Evolutionary conservation across 2,797 vertebrate species (phyloP), one percentile per base, ranked within the genome.

Genomic region (Coluber constrictor): DNA sequence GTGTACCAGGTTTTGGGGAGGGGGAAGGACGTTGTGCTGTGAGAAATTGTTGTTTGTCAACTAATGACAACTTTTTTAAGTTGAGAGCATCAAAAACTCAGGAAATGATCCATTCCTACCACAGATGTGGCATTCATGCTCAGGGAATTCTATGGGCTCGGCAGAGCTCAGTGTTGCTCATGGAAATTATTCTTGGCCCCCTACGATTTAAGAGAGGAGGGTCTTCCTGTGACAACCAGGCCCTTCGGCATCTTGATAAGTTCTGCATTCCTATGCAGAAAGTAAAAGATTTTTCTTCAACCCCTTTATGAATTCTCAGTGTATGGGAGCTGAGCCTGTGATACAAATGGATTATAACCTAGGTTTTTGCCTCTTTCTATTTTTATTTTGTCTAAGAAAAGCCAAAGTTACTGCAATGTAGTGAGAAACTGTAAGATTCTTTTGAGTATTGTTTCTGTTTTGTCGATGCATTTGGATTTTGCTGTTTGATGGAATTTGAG

Each of bases 401-500:
- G 99, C 99, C 99, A 99, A 99, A 99, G 99, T 99, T 98, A 98
- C 98, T 99, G 98, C 98, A 99, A 99, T 98, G 98, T 99, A 99
- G 99, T 93, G 90, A 99, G 98, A 99, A 98, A 98, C 98, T 98
- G 98, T 99, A 99, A 98, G 97, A 98, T 97, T 97, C 97, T 98
- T 98, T 98, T 98, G 96, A 98, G 98, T 98, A 99, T 98, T 98
- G 98, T 99, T 98, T 99, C 98, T 99, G 98, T 99, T 99, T 98
- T 98, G 98, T 99, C 98, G 98, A 98, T 98, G 98, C 98, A 98
- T 99, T 97, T 98, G 98, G 98, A 98, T 99, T 99, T 98, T 99
- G 98, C 99, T 99, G 98, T 98, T 98, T 98, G 98, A 99, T 98
- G 98, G 98, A 98, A 98, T 98, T 99, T 98, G 98, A 99, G 98